A percentile compares a stretch with the other conserved stretches of the same genome.
phyloP scores from a whole-genome alignment of 2,113 vertebrate genomes.

The Gymnogyps californianus region DNA sequence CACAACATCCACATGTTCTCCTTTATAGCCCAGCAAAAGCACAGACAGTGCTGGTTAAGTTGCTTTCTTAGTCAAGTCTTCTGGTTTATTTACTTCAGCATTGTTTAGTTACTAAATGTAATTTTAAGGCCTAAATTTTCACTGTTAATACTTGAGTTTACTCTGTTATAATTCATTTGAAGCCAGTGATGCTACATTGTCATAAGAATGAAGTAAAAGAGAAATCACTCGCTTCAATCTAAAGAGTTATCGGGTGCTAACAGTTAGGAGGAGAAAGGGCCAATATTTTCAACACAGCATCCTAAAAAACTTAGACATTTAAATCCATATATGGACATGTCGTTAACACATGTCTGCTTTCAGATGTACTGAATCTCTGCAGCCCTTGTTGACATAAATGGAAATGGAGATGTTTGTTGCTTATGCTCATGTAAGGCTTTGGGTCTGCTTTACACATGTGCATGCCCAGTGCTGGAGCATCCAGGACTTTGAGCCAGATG shows the following conservation, averaged over 20 bases:
- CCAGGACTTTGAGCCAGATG: not conserved
- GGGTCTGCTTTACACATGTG: constrained; percentile 12
- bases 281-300: not conserved
- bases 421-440: not conserved
- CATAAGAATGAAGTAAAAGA: not conserved
- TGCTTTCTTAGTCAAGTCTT: constrained; percentile 30
- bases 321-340: not conserved
- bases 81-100: constrained; percentile 67
- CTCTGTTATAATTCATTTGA: not conserved
- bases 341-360: constrained; percentile 4
- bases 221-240: not conserved
- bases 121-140: not conserved
- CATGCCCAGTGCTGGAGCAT: not conserved
- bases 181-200: not conserved
- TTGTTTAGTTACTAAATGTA: constrained; percentile 55
- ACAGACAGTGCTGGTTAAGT: constrained; percentile 62
- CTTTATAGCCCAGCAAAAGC: constrained; percentile 51
- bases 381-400: constrained; percentile 19
- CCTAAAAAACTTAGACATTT: not conserved
- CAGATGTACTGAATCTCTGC: not conserved
- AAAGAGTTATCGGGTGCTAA: not conserved
- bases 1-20: constrained; percentile 34
- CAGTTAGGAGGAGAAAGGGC: not conserved
- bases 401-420: not conserved
- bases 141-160: not conserved